Conservation (phyloP, 2,113 vertebrate species). For the Pitta sordida region DNA sequence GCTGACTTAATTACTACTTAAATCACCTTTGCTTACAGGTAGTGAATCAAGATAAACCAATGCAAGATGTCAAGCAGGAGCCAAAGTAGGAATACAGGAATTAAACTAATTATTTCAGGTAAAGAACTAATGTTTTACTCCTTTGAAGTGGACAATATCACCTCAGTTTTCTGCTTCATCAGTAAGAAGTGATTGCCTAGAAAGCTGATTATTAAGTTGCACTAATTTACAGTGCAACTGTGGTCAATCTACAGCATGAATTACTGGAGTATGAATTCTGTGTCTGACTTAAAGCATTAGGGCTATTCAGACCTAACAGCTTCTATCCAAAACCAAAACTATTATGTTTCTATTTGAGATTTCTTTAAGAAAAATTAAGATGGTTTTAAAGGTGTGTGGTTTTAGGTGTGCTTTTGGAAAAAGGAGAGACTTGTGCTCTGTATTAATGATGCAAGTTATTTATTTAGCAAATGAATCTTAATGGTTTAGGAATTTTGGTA, state of each 20-base stretch:
- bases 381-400: too few relatives aligned
- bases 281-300: background rate
- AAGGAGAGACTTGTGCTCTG: too few relatives aligned
- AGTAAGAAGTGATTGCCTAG: background rate
- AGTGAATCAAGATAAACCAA: background rate
- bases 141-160: background rate
- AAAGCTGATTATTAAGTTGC: background rate
- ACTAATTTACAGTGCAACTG: background rate
- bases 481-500: too few relatives aligned
- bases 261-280: background rate
- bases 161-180: background rate
- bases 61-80: background rate
- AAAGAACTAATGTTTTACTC: background rate
- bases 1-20: background rate
- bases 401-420: too few relatives aligned
- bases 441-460: too few relatives aligned
- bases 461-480: too few relatives aligned
- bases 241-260: background rate
- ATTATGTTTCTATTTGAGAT: too few relatives aligned
- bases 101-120: background rate
- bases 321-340: background rate
- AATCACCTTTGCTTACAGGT: background rate
- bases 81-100: background rate
- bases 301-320: background rate
- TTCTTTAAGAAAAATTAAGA: too few relatives aligned